Percentiles rank a stretch among this genome's conserved stretches.
Evolutionary conservation across 2,113 vertebrate species (phyloP).

Genomic region (Dasyornis broadbenti): DNA sequence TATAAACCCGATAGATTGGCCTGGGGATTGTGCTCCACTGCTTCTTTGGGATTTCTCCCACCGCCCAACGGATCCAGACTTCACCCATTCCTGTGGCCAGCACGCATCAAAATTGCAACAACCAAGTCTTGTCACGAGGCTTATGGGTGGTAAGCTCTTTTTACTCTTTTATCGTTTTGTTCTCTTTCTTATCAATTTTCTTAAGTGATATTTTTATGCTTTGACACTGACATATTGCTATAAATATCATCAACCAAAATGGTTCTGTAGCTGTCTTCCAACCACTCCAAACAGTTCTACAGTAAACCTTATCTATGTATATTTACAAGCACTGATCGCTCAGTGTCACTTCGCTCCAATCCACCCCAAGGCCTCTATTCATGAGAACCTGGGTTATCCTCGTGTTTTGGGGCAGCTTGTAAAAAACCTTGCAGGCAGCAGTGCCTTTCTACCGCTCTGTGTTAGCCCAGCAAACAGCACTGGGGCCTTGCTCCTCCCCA

Average conservation of each 20-base stretch:
- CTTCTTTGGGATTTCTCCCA: not conserved
- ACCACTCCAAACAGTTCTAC: no score
- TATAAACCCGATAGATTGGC: accelerated
- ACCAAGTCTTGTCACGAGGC: accelerated
- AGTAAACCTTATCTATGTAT: accelerated
- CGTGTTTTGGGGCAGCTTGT: not conserved
- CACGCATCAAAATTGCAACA: not conserved
- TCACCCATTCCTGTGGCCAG: accelerated
- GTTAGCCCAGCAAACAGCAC: no score
- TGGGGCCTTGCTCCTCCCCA: not conserved
- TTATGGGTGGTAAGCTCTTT: not conserved
- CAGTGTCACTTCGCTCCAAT: not conserved
- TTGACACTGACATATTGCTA: not conserved
- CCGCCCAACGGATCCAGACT: not conserved
- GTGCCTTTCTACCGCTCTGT: not conserved
- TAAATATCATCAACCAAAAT: not conserved
- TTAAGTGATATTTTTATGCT: not conserved
- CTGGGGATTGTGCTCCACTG: not conserved
- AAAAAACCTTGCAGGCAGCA: not conserved
- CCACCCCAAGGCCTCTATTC: not conserved
- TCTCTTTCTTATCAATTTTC: not conserved
- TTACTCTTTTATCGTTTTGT: not conserved
- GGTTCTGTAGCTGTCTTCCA: accelerated
- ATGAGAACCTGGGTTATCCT: not conserved
- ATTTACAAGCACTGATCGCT: not conserved